These are phyloP conservation scores for Eilema griseolum DNA, from an alignment of 2,888 invertebrate genomes.

Conservation along the genomic window DNA sequence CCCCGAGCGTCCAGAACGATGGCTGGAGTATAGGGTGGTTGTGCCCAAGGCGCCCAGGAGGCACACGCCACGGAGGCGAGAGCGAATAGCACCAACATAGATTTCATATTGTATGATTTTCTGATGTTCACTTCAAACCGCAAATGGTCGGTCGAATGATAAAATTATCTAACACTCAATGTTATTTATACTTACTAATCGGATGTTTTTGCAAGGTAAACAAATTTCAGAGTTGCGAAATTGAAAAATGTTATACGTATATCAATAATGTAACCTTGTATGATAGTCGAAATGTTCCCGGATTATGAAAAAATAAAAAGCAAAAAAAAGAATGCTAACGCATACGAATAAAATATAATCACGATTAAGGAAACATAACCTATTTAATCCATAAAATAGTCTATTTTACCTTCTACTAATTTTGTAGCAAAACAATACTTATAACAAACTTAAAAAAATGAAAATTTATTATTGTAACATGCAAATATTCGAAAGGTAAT, in stretches of 20 bases:
- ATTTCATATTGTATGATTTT: constrained; percentile 54
- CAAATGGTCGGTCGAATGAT: constrained; percentile 37
- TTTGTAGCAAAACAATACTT: neutral
- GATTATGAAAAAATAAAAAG: neutral
- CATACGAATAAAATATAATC: neutral
- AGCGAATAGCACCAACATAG: constrained; percentile 87
- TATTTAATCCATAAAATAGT: neutral
- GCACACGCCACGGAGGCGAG: constrained; percentile 87
- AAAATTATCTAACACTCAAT: constrained; percentile 54
- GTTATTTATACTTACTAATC: constrained; percentile 83
- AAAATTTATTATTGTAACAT: neutral
- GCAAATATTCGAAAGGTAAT: neutral
- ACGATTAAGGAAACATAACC: neutral
- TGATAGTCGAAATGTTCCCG: neutral
- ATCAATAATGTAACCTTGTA: constrained; percentile 3
- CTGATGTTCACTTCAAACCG: constrained; percentile 77
- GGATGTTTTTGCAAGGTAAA: constrained; percentile 81
- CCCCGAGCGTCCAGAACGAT: constrained; percentile 81
- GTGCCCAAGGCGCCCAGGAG: constrained; percentile 79
- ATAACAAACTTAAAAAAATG: neutral
- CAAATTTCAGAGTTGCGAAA: constrained; percentile 56
- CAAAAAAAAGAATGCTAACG: neutral
- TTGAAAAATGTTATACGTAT: constrained; percentile 70
- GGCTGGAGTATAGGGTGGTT: constrained; percentile 80
- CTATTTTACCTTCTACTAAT: neutral